Evolutionary conservation across 1,140 invertebrate genomes (phyloP), one percentile per base, ranked within the genome.

Genomic region (Zaprionus inermis): DNA sequence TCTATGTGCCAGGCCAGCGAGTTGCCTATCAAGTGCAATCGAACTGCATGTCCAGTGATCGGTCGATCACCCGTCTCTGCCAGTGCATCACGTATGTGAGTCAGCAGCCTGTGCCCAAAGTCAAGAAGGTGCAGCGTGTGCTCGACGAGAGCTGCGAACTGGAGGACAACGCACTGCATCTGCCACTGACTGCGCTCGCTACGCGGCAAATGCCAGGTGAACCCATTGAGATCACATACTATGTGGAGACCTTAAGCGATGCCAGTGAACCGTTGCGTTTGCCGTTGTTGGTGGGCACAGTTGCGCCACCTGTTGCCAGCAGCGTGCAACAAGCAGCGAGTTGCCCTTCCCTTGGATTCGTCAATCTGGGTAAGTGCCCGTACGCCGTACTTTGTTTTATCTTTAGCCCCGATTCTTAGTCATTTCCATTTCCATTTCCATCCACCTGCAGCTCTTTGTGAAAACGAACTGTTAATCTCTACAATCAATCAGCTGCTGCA

Each of bases 1-100:
- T 81, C 11, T 91, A 69, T 58, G 88, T 81, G 41, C 88, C 88
- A 0, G 88, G 88, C 0, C 88, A 91, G 30, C 59, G 20, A 22
- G 69, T 90, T 16, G 16, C 9, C 51, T 90, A 69, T 54, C 49
- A 61, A n/a, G 18, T 86, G 18, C 10, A 32, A 5, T 11, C 69
- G 6, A 30, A 55, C 10, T 22, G 7, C 16, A 28, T 10, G 30
- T 1, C 38, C 0, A 14, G 14, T 7, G 12, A 28, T 9, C 3
- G 1, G 3, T 4, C 22, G 18, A 1, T 20, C 11, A 84, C 63
- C 0, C 67, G 83, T 1, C 51, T 88, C 16, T 83, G 52, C 14
- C 84, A 84, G 16, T 55, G 24, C 14, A 68, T 80, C 32, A 66
- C 2, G 11, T 88, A 84, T 54, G 28, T 30, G 11, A 70, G 73